Evolutionary conservation across 2,113 vertebrate species (phyloP).

Genomic region (Aleadryas rufinucha): DNA sequence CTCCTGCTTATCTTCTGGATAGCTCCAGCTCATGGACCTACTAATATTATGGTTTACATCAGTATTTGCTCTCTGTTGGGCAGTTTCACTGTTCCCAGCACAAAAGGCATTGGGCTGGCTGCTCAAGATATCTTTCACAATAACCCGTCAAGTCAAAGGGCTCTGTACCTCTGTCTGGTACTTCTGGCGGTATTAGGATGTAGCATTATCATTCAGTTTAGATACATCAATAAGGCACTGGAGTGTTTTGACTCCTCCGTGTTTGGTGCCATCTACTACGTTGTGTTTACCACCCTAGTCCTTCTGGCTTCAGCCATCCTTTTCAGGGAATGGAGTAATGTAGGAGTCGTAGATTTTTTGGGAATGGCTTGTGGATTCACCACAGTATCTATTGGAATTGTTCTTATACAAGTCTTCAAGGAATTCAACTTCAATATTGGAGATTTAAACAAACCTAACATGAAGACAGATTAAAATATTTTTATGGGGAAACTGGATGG

Average conservation of each 20-base stretch:
- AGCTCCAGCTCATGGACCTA: constrained; percentile 84
- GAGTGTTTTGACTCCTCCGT: constrained; percentile 88
- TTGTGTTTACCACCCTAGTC: constrained; percentile 88
- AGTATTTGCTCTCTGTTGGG: constrained; percentile 94
- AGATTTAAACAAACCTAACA: constrained; percentile 76
- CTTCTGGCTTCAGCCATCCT: constrained; percentile 89
- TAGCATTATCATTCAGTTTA: constrained; percentile 92
- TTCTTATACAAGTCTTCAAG: constrained; percentile 89
- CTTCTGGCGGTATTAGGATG: constrained; percentile 83
- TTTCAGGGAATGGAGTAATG: constrained; percentile 90
- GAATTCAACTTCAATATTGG: constrained; percentile 83
- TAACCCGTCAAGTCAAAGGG: constrained; percentile 74
- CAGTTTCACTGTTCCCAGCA: constrained; percentile 93
- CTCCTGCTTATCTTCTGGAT: constrained; percentile 88
- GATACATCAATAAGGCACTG: constrained; percentile 93
- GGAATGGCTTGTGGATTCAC: constrained; percentile 88
- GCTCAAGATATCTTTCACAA: constrained; percentile 83
- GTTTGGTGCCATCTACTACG: constrained; percentile 94
- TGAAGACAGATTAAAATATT: constrained; percentile 73
- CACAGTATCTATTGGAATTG: constrained; percentile 87
- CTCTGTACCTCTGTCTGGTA: constrained; percentile 81
- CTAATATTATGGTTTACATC: constrained; percentile 95
- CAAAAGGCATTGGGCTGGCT: constrained; percentile 92
- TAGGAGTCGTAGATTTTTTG: constrained; percentile 82
- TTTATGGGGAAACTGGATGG: constrained; percentile 44